Evolutionary conservation across 1,140 invertebrate genomes (phyloP).

Genomic region (Hylyphantes graminicola): DNA sequence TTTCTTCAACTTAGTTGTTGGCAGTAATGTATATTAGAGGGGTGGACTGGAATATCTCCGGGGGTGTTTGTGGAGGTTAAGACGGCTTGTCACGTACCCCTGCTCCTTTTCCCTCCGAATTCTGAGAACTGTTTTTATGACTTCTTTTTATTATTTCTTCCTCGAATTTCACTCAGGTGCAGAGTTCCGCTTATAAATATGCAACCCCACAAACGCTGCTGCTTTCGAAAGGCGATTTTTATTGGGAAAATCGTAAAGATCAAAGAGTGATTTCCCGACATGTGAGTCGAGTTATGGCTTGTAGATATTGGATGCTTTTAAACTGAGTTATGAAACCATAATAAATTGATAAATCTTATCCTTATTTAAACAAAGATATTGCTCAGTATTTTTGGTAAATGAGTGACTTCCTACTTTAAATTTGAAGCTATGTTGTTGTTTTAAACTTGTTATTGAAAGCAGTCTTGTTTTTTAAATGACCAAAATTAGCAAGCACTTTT

Average conservation of each 20-base stretch:
- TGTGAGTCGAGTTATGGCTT: background rate
- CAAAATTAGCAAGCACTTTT: too few relatives aligned
- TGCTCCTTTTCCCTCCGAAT: background rate
- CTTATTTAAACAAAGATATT: too few relatives aligned
- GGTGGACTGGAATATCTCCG: background rate
- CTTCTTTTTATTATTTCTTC: constrained; percentile 4
- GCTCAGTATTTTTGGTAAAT: too few relatives aligned
- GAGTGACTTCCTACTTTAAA: too few relatives aligned
- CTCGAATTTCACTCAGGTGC: constrained; percentile 25
- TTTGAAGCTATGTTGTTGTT: too few relatives aligned
- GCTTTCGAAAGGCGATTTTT: background rate
- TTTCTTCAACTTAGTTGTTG: too few relatives aligned
- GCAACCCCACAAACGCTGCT: background rate
- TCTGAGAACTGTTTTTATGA: constrained; percentile 9
- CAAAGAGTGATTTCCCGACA: background rate
- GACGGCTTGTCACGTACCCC: constrained; percentile 22
- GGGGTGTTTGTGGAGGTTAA: constrained; percentile 7
- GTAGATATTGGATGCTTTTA: too few relatives aligned
- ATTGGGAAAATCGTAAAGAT: constrained; percentile 16
- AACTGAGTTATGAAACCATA: too few relatives aligned
- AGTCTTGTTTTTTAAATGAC: too few relatives aligned
- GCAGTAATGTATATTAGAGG: background rate
- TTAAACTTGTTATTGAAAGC: too few relatives aligned
- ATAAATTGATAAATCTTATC: too few relatives aligned
- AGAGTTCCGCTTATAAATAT: constrained; percentile 38